A percentile compares a stretch with the other conserved stretches of the same genome.
Conservation (phyloP, 2,113 vertebrate genomes). For the Athene noctua region DNA sequence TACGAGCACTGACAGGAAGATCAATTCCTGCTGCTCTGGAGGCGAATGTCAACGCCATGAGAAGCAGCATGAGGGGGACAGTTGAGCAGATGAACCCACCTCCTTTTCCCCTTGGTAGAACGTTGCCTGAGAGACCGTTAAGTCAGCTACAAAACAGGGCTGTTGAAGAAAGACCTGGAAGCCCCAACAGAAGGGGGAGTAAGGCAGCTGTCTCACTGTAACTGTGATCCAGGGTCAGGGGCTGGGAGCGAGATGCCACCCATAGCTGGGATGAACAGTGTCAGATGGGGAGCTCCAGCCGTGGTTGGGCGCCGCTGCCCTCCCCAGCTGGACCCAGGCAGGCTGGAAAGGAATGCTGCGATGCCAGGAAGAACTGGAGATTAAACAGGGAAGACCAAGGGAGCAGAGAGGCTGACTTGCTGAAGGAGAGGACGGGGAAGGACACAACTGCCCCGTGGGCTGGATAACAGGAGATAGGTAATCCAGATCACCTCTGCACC, state of each 20-base stretch:
- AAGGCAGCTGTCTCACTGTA: background rate
- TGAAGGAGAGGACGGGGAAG: background rate
- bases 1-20: fast-evolving
- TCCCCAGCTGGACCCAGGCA: background rate
- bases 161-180: background rate
- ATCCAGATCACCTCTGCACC: background rate
- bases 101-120: background rate
- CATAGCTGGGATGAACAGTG: background rate
- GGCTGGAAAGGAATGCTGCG: background rate
- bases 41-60: fast-evolving
- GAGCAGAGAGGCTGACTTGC: background rate
- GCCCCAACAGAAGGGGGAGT: background rate
- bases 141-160: background rate
- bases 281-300: background rate
- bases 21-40: fast-evolving
- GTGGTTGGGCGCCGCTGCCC: fast-evolving
- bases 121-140: background rate
- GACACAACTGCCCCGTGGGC: background rate
- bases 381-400: background rate
- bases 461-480: background rate
- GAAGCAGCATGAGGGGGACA: background rate
- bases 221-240: background rate
- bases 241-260: background rate
- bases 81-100: background rate
- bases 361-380: background rate